Evolutionary conservation across 2,113 vertebrate genomes (phyloP).

Genomic region (Gallinago jamesoni): DNA sequence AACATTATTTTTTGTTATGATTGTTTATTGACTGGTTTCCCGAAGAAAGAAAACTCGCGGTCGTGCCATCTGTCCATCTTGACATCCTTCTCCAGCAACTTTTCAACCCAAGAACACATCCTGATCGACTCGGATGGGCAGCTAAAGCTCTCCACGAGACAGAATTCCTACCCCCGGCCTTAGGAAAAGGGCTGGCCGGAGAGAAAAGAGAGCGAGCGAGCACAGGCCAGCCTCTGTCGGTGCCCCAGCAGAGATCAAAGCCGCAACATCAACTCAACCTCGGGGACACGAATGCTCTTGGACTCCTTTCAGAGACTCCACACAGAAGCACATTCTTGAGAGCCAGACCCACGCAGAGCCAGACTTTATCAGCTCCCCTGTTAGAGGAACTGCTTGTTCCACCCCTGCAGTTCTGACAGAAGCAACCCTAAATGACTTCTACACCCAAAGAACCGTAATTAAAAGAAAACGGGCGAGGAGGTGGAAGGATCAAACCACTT

Average conservation of each 20-base stretch:
- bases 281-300: neutral
- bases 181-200: neutral
- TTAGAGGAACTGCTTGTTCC: neutral
- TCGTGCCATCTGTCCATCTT: neutral
- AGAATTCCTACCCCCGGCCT: neutral
- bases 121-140: neutral
- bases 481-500: neutral
- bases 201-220: neutral
- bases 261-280: neutral
- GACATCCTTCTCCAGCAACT: neutral
- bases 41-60: neutral
- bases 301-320: neutral
- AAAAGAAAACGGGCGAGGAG: rapidly evolving
- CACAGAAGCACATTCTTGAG: neutral
- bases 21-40: neutral
- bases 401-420: neutral
- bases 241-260: neutral
- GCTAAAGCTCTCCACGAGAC: rapidly evolving
- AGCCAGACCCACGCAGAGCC: neutral
- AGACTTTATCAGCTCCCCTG: neutral
- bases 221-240: neutral
- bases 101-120: neutral
- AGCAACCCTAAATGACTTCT: neutral
- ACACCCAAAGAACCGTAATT: neutral
- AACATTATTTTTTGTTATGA: neutral